Evolutionary conservation across 2,113 vertebrate genomes (phyloP), one percentile per base, ranked within the genome.

Genomic region (Hystrix brachyura): DNA sequence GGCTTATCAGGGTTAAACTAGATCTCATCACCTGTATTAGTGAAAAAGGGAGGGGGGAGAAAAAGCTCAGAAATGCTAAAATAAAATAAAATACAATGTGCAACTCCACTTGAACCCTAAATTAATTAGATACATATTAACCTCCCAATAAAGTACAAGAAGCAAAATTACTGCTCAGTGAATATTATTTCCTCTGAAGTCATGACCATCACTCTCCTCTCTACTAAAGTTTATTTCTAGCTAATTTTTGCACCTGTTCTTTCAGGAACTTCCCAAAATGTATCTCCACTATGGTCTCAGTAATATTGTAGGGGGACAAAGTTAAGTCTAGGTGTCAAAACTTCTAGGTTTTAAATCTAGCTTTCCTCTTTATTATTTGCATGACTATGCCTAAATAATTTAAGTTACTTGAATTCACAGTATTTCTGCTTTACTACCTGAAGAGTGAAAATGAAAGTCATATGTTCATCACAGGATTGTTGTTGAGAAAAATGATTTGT

Each of bases 241-340:
- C 7, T 76, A 25, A 25, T 53, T 90, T 46, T 55, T 43, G n/a
- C 1, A 38, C 0, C 4, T 32, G 0, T 78, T 79, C 6, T 53
- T 90, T 76, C n/a, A 60, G 48, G 4, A 46, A 27, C 64, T 90
- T 7, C 7, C 7, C 5, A 0, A 80, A 84, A 79, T 13, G 13
- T 62, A 46, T 65, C 18, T 32, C 62, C 95, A 29, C 17, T 21
- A 55, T 8, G 51, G 15, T 71, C 46, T 57, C 25, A 78, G 29
- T 2, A 82, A 19, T 46, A 71, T 78, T 59, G 60, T 27, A 38
- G 4, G n/a, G 53, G 29, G 27, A 81, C 12, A 12, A 0, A 46
- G 53, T 0, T 12, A 23, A 67, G 1, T 53, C 0, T 17, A 14
- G 5, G 0, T 10, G 1, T 32, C 51, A 79, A 71, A 57, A 84